These are phyloP conservation scores for Dicranocentrus wangi DNA, from an alignment of 2,888 invertebrate genomes.

Conservation along the genomic window DNA sequence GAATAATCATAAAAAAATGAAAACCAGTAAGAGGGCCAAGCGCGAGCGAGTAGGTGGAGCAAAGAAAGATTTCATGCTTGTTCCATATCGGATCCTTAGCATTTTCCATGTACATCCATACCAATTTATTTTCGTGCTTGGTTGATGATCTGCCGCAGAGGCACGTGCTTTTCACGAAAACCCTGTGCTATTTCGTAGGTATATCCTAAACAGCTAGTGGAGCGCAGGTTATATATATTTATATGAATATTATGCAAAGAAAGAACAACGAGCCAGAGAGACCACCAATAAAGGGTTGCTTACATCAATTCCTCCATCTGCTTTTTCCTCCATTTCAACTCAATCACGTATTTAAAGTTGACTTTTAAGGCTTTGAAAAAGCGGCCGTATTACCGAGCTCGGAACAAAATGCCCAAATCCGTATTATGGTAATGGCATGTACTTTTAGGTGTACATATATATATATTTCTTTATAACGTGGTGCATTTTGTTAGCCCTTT, in stretches of 20 bases:
- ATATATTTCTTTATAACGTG: conserved; percentile 1
- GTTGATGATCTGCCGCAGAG: conserved; percentile 62
- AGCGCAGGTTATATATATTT: too few relatives aligned
- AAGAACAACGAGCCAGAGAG: conserved; percentile 35
- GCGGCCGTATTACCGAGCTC: conserved; percentile 21
- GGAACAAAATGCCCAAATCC: conserved; percentile 24
- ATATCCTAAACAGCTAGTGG: too few relatives aligned
- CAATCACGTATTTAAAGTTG: conserved; percentile 49
- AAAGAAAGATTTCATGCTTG: conserved; percentile 38
- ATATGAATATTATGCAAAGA: conserved; percentile 17
- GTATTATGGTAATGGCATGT: conserved; percentile 43
- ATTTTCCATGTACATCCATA: conserved; percentile 21
- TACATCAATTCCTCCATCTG: conserved; percentile 45
- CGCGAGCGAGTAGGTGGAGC: not conserved
- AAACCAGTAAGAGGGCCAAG: conserved; percentile 43
- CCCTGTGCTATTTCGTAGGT: too few relatives aligned
- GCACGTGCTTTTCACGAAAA: conserved; percentile 60
- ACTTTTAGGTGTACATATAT: conserved; percentile 7
- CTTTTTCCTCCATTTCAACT: conserved; percentile 48
- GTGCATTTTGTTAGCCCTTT: conserved; percentile 27
- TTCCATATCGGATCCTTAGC: conserved; percentile 16
- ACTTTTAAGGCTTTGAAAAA: conserved; percentile 47
- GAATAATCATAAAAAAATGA: conserved; percentile 50
- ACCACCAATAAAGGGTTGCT: conserved; percentile 48
- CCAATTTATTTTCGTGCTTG: conserved; percentile 63